Evolutionary conservation across 1,140 invertebrate genomes (phyloP), one percentile per base, ranked within the genome.

Genomic region (Macrostomum lignano): DNA sequence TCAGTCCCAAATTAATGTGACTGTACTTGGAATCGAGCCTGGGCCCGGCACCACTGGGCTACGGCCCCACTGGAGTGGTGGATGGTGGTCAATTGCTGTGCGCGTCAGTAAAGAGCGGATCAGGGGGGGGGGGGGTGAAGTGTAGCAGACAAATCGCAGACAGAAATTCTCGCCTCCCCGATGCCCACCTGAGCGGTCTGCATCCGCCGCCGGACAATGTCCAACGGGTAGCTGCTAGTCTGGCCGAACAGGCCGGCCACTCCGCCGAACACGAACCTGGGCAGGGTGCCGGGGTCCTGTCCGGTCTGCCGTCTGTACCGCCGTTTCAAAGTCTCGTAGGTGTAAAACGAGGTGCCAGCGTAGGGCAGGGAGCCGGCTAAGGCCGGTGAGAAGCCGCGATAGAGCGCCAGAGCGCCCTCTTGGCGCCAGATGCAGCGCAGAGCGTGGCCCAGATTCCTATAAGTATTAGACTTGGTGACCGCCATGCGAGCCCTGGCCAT

Each of bases 401-500:
- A 94, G 23, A 91, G 66, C 0, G 72, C 68, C 22, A 51, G 25
- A 1, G 71, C 46, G 0, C 86, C 82, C 60, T 91, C 79, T 36
- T 70, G 61, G 31, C 60, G 48, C 47, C 72, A 73, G 34, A 81
- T 79, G 44, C 70, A 71, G 17, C 60, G 48, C 53, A 93, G 86
- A 3, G 91, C 77, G 50, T 77, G 43, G 9, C 43, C 26, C 22
- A 66, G 38, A 41, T 51, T 58, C 22, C 47, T 48, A 42, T 65
- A 66, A 36, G 57, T 35, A 31, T 32, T 11, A 7, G n/a, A 33
- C 7, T 5, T 65, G 9, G 81, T 82, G 3, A 94, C 79, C 11
- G 88, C 86, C 74, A 98, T 86, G 42, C 86, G 63, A n/a, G 88
- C 88, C 39, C 88, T 64, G 9, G 82, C 82, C 47, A 94, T 58